Evolutionary conservation across 1,140 invertebrate species (phyloP).

Genomic region (Monomorium pharaonis): DNA sequence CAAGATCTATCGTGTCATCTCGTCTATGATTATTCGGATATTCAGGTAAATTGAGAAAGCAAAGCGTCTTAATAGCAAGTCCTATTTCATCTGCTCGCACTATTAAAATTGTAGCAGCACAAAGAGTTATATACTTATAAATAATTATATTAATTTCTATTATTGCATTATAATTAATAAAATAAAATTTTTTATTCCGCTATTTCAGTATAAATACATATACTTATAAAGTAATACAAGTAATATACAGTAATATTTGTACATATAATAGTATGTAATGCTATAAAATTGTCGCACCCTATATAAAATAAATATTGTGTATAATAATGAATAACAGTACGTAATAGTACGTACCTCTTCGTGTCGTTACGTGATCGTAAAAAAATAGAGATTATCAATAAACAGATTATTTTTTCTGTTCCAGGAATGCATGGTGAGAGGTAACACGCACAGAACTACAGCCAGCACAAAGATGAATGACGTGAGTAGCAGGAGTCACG

Average conservation of each 20-base stretch:
- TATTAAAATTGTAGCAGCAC: background rate
- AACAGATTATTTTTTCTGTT: slow-evolving; percentile 34
- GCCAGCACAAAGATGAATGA: slow-evolving; percentile 95
- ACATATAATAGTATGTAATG: too few species aligned
- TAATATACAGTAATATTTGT: too few species aligned
- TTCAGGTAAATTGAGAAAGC: slow-evolving; percentile 87
- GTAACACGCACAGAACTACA: slow-evolving; percentile 92
- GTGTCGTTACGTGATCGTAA: background rate
- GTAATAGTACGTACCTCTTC: background rate
- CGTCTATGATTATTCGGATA: slow-evolving; percentile 94
- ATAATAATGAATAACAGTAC: background rate
- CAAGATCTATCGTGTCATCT: slow-evolving; percentile 94
- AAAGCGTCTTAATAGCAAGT: background rate
- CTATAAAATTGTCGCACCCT: too few species aligned
- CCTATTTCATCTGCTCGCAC: background rate
- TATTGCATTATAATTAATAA: background rate
- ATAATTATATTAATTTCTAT: background rate
- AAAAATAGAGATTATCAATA: background rate
- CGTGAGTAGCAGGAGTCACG: slow-evolving; percentile 96
- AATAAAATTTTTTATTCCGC: background rate
- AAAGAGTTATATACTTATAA: background rate
- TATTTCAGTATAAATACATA: background rate
- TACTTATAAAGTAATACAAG: background rate
- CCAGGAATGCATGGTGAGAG: slow-evolving; percentile 91
- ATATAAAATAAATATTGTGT: background rate